Base-by-base conservation (phyloP, 2,797 vertebrate species). In the Sebastes matsubarae region DNA sequence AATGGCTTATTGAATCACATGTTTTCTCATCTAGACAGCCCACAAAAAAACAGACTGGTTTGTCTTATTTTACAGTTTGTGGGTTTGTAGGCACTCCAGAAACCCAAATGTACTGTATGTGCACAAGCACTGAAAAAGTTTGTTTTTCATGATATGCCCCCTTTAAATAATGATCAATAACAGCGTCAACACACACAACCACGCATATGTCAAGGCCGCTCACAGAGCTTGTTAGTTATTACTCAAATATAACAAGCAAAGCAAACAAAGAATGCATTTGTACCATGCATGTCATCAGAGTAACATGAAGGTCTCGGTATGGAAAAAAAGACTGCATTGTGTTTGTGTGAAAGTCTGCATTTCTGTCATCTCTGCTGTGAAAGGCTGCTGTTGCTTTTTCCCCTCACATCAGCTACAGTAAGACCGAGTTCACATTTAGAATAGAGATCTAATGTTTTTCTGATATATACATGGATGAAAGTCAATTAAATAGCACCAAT, bases 231-330 rank as follows among this genome's bases (percentile, higher is more conserved):
- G 30, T 75, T 59, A 63, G 75, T 66, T 32, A 13, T 66, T 52
- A 32, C 8, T 68, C 24, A 67, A 20, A 66, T 59, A 57, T 77
- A 61, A 57, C 3, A 29, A 42, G 46, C 18, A 57, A 34, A 52
- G 16, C n/a, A 58, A 77, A 78, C 9, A 58, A 73, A 76, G 63
- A 80, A 77, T 77, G 66, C 63, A 64, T 84, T 25, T 34, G 4
- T 57, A 77, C 71, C 50, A 22, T 60, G 65, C 65, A 22, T 80
- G 30, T 78, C 59, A 89, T 86, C 60, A 67, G 36, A 72, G 25
- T 32, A 25, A 81, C 58, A 74, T 14, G 18, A 57, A 2, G 2
- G n/a, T 58, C 24, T 61, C 12, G 13, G 54, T 20, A 32, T 69
- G 38, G 24, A 52, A 30, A 25, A 25, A 77, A 34, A 71, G 10